Percentiles rank a stretch among this genome's conserved stretches.
phyloP scores from a whole-genome alignment of 64 coral and sea anemone species.

The Pachyseris speciosa region DNA sequence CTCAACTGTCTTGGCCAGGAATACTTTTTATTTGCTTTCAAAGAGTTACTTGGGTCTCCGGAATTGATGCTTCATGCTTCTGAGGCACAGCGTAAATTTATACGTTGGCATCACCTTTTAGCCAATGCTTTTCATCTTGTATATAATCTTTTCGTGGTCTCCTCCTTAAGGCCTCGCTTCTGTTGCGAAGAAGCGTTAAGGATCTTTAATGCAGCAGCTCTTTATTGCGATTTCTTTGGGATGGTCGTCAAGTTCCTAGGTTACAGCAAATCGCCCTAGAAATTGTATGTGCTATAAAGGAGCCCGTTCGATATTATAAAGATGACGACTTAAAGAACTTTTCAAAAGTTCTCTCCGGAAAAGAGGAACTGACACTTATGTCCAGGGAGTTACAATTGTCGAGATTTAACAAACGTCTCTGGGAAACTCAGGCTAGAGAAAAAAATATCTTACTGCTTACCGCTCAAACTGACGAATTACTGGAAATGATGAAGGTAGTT shows the following conservation, averaged over 20 bases:
- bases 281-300: neutral
- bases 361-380: too few relatives aligned
- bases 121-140: neutral
- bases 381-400: too few relatives aligned
- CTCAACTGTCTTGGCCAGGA: neutral
- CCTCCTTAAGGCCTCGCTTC: neutral
- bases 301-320: neutral
- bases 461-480: neutral
- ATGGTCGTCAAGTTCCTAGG: neutral
- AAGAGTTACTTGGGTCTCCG: neutral
- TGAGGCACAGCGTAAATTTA: slow-evolving; percentile 30
- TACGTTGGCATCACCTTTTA: slow-evolving; percentile 10
- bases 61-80: too few relatives aligned
- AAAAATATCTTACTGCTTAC: neutral
- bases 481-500: neutral
- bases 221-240: slow-evolving; percentile 17
- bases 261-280: neutral
- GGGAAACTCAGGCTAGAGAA: too few relatives aligned
- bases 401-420: too few relatives aligned
- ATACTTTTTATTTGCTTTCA: neutral
- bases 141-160: neutral
- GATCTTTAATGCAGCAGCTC: slow-evolving; percentile 23
- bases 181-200: slow-evolving; percentile 5
- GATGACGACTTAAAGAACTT: neutral
- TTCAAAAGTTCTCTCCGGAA: too few relatives aligned